Base-by-base conservation (phyloP, 2,888 invertebrate genomes). In the Listrodromus nycthemerus region DNA sequence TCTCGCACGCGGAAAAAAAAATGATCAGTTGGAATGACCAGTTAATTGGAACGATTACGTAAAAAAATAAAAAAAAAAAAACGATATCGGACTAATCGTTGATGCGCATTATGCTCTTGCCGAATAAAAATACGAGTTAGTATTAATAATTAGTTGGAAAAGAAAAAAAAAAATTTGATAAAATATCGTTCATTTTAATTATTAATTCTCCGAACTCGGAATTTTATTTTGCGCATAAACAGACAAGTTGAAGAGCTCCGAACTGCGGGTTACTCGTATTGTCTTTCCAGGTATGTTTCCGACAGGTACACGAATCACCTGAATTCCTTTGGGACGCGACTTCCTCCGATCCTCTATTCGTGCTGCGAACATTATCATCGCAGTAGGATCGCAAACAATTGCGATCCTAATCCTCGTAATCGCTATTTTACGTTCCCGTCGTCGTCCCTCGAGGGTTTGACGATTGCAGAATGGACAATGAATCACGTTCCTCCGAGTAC, bases 381-480 rank as follows among this genome's bases (percentile, higher is more conserved):
- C 24, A n/a, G n/a, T n/a, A n/a, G n/a, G n/a, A n/a, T n/a, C n/a
- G n/a, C n/a, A 50, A 16, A 61, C 30, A 41, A 52, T 63, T 55
- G 66, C 69, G 27, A 13, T 76, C 55, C 75, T 69, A 70, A 81
- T 82, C 71, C 76, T 37, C 45, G 41, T 30, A 41, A 27, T 37
- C 37, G 13, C 21, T 30, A 6, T 45, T 24, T 19, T 4, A n/a
- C 5, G 48, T 48, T 16, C 45, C 7, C 27, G 3, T 13, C 24
- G 21, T 65, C 19, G 24, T 37, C 10, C 21, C 37, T 33, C 61
- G 21, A 65, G 7, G 19, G 33, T 65, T 37, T 16, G 50, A 30
- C 55, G 58, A 61, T n/a, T 5, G 58, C 37, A 67, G n/a, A 67
- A 33, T 65, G 41, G 13, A 21, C 52, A 8, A 21, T 82, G 61